Evolutionary conservation across 2,113 vertebrate species (phyloP), one percentile per base, ranked within the genome.

Genomic region (Calidris pugnax): DNA sequence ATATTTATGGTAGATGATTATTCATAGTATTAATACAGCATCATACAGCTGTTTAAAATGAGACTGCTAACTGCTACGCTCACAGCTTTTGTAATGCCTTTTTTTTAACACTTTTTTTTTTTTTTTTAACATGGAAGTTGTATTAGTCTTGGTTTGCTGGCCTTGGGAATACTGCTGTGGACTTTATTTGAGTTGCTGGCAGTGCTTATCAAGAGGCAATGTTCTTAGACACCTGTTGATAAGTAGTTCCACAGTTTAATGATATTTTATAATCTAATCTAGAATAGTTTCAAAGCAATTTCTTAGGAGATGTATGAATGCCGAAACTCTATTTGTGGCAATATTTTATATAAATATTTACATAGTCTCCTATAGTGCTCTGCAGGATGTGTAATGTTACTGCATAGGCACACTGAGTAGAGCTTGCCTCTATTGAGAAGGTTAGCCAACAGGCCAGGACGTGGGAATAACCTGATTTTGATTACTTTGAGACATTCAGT

Each of bases 331-430:
- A 2, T 87, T 77, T 91, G 35, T 75, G 37, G 56, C 39, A 81
- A 5, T 17, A 1, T 87, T 87, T 75, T 30, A 15, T 35, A 48
- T 41, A 91, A 91, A 77, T 93, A 60, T 90, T 95, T 94, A 39
- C 45, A 17, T 1, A 67, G 59, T 74, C 27, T 92, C 4, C 0
- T 15, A 1, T 18, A 75, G 35, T 74, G 63, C 16, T 92, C 17
- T 33, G 22, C 6, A 41, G 69, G n/a, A 41, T 23, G 4, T 37
- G 62, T 56, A 37, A 39, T 68, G 17, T 80, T 82, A 35, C 48
- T 60, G 22, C 30, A 3, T 18, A 33, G 43, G 35, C 23, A 43
- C 0, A 0, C 23, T 2, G 5, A 35, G 30, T 23, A 76, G 74
- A 59, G 28, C 26, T 95, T 72, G 60, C 37, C 4, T 66, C 14